Conservation (phyloP, 2,888 invertebrate species). For the Patella pellucida region DNA sequence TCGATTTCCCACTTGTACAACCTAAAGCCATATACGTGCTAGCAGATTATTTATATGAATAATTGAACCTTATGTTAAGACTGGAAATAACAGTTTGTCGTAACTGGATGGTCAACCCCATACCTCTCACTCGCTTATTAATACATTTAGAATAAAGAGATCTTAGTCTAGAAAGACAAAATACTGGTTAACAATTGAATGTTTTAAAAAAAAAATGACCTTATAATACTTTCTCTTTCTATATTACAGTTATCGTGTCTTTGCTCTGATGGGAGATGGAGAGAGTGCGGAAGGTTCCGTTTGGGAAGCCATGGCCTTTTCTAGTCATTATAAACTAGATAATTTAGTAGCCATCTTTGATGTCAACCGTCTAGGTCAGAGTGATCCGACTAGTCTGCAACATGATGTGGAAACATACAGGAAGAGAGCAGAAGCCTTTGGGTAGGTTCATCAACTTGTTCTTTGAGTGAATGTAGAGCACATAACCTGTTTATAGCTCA, state of each 20-base stretch:
- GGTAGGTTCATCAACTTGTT: conserved; percentile 71
- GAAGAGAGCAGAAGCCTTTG: conserved; percentile 82
- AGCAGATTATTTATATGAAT: too few species aligned
- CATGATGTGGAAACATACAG: conserved; percentile 92
- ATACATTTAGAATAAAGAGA: too few species aligned
- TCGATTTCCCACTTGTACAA: too few species aligned
- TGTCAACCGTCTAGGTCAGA: conserved; percentile 96
- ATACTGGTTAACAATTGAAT: too few species aligned
- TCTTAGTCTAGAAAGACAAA: too few species aligned
- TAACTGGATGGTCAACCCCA: too few species aligned
- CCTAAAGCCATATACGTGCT: too few species aligned
- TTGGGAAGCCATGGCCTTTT: conserved; percentile 97
- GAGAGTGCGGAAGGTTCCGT: conserved; percentile 98
- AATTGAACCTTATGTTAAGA: too few species aligned
- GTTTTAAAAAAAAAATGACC: too few species aligned
- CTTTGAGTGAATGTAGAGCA: neutral
- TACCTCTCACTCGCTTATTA: too few species aligned
- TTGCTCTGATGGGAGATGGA: conserved; percentile 96
- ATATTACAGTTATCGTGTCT: conserved; percentile 80
- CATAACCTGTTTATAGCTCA: neutral
- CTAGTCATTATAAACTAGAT: conserved; percentile 93
- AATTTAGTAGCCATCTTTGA: conserved; percentile 98
- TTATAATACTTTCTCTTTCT: neutral
- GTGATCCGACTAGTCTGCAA: conserved; percentile 92
- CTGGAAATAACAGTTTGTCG: too few species aligned